Conservation (phyloP, 2,113 vertebrate species). For the Capreolus pygargus region DNA sequence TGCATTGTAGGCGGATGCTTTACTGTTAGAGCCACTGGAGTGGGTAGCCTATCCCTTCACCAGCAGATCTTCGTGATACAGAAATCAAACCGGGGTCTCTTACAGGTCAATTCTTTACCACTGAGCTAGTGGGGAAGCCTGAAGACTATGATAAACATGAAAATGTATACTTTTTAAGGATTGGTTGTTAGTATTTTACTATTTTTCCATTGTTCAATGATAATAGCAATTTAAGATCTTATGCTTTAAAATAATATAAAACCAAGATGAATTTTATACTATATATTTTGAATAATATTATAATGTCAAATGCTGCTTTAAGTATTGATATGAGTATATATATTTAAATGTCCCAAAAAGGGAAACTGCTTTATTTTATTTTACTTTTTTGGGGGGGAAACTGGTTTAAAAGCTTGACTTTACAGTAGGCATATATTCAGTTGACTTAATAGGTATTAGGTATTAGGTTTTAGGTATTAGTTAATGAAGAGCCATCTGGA, state of each 20-base stretch:
- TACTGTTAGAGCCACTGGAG: not conserved
- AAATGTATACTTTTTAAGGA: not conserved
- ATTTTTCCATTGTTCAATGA: not conserved
- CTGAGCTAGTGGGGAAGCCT: not conserved
- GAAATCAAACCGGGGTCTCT: not conserved
- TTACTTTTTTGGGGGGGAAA: too few relatives aligned
- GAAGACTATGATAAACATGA: not conserved
- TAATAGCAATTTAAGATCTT: not conserved
- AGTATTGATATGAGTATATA: not conserved
- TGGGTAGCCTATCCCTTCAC: not conserved
- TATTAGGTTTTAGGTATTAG: not conserved
- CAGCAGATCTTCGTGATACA: not conserved
- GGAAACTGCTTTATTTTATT: not conserved
- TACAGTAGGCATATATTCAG: not conserved
- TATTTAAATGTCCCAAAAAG: not conserved
- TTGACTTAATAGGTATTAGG: not conserved
- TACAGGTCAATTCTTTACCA: not conserved
- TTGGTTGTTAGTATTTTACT: not conserved
- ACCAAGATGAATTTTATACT: not conserved
- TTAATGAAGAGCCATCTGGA: not conserved
- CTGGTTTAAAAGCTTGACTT: not conserved
- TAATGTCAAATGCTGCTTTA: not conserved
- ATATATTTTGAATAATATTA: not conserved
- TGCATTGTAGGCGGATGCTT: too few relatives aligned
- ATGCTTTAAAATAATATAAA: not conserved